A percentile compares a stretch with the other conserved stretches of the same genome.
These are phyloP conservation scores for Sarcophaga peregrina DNA, from an alignment of 1,140 invertebrate species.

Conservation along the genomic window DNA sequence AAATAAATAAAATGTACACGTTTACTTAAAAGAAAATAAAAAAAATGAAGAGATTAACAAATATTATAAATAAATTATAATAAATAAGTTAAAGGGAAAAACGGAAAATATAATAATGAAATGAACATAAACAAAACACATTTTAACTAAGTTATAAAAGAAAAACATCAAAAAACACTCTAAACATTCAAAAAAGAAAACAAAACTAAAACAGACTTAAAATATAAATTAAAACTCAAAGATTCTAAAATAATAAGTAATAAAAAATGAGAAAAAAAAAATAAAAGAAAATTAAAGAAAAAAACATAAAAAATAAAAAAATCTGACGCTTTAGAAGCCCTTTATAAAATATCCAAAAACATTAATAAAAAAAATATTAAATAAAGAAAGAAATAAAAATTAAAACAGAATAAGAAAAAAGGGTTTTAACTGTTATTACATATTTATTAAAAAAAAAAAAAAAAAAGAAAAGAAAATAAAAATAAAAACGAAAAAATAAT, in stretches of 20 bases:
- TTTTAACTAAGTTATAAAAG: conserved; percentile 22
- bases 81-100: conserved; percentile 13
- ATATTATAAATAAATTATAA: conserved; percentile 13
- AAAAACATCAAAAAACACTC: neutral
- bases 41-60: neutral
- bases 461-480: conserved; percentile 19
- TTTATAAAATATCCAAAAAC: conserved; percentile 31
- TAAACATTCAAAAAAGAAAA: neutral
- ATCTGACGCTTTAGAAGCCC: conserved; percentile 34
- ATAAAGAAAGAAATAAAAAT: conserved; percentile 13
- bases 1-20: neutral
- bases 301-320: conserved; percentile 32
- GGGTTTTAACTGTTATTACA: conserved; percentile 28
- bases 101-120: too few species aligned
- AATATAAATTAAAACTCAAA: conserved; percentile 26
- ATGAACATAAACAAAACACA: conserved; percentile 36
- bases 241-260: conserved; percentile 13
- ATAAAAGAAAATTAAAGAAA: neutral
- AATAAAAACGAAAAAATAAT: neutral
- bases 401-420: neutral
- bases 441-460: conserved; percentile 30
- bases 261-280: conserved; percentile 22
- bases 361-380: conserved; percentile 34
- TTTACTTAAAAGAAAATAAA: neutral
- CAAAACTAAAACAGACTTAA: conserved; percentile 22